These are phyloP conservation scores for Eleginops maclovinus DNA, from an alignment of 2,113 vertebrate genomes.

Conservation along the genomic window DNA sequence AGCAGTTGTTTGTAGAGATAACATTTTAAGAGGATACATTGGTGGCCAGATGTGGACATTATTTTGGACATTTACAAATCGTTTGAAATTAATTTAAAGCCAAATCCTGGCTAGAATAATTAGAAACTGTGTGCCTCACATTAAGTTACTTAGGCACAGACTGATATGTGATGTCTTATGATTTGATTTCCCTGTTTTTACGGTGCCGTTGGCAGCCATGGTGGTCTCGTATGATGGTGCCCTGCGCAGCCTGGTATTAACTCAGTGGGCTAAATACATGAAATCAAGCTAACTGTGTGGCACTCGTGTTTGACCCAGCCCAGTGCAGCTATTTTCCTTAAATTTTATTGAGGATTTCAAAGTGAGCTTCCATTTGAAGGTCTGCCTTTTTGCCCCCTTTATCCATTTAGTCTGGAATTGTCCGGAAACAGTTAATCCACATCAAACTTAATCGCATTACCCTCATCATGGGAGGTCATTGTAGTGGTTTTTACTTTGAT, in stretches of 20 bases:
- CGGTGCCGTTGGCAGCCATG: slow-evolving; percentile 16
- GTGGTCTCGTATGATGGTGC: slow-evolving; percentile 42
- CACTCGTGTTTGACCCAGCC: slow-evolving; percentile 46
- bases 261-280: slow-evolving; percentile 47
- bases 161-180: background rate
- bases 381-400: slow-evolving; percentile 26
- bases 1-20: background rate
- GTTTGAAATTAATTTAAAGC: background rate
- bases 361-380: slow-evolving; percentile 40
- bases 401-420: slow-evolving; percentile 57
- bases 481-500: slow-evolving; percentile 73
- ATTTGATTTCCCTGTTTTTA: background rate
- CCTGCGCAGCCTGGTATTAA: slow-evolving; percentile 28
- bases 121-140: background rate
- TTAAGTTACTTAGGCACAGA: too few relatives aligned
- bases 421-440: slow-evolving; percentile 77
- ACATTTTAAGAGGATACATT: background rate
- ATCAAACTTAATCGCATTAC: slow-evolving; percentile 77
- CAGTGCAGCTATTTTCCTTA: slow-evolving; percentile 17
- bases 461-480: slow-evolving; percentile 72
- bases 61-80: background rate
- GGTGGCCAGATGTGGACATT: background rate
- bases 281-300: slow-evolving; percentile 41
- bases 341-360: slow-evolving; percentile 46
- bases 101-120: background rate